phyloP scores from a whole-genome alignment of 2,113 vertebrate genomes.

The Leptobrachium ailaonicum region DNA sequence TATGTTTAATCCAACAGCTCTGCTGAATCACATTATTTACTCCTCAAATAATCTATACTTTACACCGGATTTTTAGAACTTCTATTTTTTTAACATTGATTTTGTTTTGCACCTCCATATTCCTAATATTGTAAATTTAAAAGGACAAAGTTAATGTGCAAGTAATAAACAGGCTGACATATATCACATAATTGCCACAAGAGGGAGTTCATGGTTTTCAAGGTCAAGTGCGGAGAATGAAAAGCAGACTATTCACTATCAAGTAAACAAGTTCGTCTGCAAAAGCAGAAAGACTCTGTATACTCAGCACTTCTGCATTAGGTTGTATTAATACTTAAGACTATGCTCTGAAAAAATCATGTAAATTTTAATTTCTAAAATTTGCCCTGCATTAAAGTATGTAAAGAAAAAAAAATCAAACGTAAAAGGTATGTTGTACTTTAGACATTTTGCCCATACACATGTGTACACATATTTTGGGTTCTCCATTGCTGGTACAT shows the following conservation, averaged over 20 bases:
- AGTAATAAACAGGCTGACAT: too few species aligned
- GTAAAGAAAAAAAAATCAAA: too few species aligned
- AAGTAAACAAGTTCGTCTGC: neutral
- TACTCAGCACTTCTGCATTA: constrained; percentile 38
- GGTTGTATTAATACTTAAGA: neutral
- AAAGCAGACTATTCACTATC: neutral
- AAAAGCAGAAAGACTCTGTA: constrained; percentile 35
- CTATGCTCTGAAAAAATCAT: neutral
- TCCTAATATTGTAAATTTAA: too few species aligned
- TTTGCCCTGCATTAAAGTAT: neutral
- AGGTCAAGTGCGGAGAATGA: constrained; percentile 35
- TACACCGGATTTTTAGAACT: constrained; percentile 11
- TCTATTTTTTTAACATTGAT: too few species aligned
- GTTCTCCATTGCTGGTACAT: too few species aligned
- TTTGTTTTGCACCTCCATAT: too few species aligned
- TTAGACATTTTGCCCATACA: too few species aligned
- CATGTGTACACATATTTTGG: too few species aligned
- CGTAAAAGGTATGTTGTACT: too few species aligned
- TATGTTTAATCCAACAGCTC: too few species aligned
- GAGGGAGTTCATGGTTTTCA: constrained; percentile 62
- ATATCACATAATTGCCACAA: constrained; percentile 53
- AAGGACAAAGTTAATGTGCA: too few species aligned
- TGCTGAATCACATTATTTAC: too few species aligned
- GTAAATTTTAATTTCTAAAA: neutral
- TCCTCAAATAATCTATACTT: neutral